Evolutionary conservation across 1,140 invertebrate genomes (phyloP).

Genomic region (Tyrophagus putrescentiae): DNA sequence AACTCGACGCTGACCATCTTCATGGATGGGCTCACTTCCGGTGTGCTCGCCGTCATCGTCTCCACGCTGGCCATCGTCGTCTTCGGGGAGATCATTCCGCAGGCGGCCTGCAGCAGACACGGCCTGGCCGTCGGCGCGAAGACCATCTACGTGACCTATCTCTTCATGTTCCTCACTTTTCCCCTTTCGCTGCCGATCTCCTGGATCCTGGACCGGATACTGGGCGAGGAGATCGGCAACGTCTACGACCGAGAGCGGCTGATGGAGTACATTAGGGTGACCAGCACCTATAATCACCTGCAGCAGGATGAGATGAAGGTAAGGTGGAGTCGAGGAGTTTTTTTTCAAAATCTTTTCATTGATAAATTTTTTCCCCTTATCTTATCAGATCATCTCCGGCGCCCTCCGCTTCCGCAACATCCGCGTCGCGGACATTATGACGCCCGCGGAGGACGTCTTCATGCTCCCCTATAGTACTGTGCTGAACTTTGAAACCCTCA

Average conservation of each 20-base stretch:
- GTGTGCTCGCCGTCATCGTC: constrained; percentile 58
- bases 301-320: constrained; percentile 92
- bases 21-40: constrained; percentile 78
- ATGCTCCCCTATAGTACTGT: constrained; percentile 76
- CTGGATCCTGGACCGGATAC: constrained; percentile 52
- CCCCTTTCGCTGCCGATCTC: constrained; percentile 86
- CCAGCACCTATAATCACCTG: constrained; percentile 48
- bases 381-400: no score
- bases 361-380: no score
- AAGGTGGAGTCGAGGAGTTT: no score
- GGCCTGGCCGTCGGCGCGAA: constrained; percentile 87
- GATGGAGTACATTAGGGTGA: constrained; percentile 62
- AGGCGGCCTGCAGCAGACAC: constrained; percentile 78
- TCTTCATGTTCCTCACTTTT: constrained; percentile 87
- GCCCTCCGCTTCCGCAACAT: constrained; percentile 82
- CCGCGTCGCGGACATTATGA: constrained; percentile 82
- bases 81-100: constrained; percentile 90
- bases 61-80: constrained; percentile 87
- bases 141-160: constrained; percentile 67
- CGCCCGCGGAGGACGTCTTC: constrained; percentile 81
- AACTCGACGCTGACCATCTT: constrained; percentile 93
- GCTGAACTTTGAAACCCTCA: constrained; percentile 89
- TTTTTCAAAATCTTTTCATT: no score
- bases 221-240: constrained; percentile 84
- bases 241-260: constrained; percentile 88